Evolutionary conservation across 2,797 vertebrate genomes (phyloP), one percentile per base, ranked within the genome.

Genomic region (Tenualosa thibaudeaui): DNA sequence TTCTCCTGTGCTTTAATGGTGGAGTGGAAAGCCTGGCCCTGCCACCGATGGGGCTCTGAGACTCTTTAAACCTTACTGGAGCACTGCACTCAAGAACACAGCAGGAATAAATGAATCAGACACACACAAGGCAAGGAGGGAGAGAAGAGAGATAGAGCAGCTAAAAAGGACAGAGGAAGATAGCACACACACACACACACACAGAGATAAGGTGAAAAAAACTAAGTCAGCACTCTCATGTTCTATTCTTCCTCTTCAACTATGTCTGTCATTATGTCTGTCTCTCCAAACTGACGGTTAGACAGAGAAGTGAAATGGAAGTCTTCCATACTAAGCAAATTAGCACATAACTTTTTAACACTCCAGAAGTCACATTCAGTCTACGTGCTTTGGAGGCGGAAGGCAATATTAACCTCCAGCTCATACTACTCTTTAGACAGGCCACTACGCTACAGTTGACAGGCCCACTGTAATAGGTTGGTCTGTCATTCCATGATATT

Each of bases 91-190:
- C 62, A 68, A 68, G 51, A 53, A 53, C 13, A 53, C 51, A 53
- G 51, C 51, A 53, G 51, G 24, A 68, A 5, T 3, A 68, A 31
- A 37, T 31, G 26, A 68, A 37, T 68, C 31, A 37, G 26, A 37
- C 31, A 31, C 31, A 31, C 31, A 31, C 31, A 7, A 26, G 58
- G 7, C 5, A 62, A 22, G 6, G 58, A 24, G 58, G 19, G n/a
- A 9, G n/a, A 24, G 22, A 22, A 62, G n/a, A 62, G 58, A 62
- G 22, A 60, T 5, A 62, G 22, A 62, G 58, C n/a, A 6, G 24
- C 3, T 84, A n/a, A 54, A 13, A 83, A 43, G 82, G 22, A 65
- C 88, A 62, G 71, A 82, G 86, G 78, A 26, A 24, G 50, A 56
- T 13, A 83, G 4, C 19, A 65, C 81, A 71, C 83, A 15, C 82